Evolutionary conservation across 1,140 invertebrate genomes (phyloP).

Genomic region (Alviniconcha marisindica): DNA sequence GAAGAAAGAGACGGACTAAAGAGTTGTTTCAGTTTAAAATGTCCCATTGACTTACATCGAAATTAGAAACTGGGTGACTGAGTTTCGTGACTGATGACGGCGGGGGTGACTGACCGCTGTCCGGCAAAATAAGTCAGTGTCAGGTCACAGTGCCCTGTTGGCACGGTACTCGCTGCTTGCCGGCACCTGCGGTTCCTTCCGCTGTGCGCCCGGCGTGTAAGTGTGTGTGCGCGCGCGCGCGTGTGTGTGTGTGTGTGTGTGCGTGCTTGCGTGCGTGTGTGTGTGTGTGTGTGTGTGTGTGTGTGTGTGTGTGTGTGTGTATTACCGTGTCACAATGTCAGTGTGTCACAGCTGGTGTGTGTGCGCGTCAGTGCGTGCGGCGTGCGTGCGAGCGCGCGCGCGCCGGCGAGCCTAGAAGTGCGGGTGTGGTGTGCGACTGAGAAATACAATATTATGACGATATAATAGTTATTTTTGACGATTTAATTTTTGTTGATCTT

Average conservation of each 20-base stretch:
- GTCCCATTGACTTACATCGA: not conserved
- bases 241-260: slow-evolving; percentile 15
- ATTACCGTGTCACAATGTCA: no score
- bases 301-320: not conserved
- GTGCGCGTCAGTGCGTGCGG: not conserved
- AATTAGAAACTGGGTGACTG: not conserved
- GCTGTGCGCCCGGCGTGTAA: not conserved
- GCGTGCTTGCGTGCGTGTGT: not conserved
- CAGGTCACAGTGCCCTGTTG: no score
- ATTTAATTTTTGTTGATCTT: no score
- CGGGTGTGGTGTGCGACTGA: not conserved
- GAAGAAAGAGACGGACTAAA: no score
- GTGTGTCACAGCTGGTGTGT: not conserved
- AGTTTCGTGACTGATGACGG: not conserved
- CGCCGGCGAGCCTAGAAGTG: not conserved
- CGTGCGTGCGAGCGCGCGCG: not conserved
- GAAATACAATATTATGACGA: no score
- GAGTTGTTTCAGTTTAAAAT: no score
- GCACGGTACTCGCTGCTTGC: no score
- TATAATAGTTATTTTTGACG: no score
- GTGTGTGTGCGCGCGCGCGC: not conserved
- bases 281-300: slow-evolving; percentile 4
- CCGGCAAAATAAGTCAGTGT: no score
- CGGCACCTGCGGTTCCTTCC: not conserved
- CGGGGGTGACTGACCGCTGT: not conserved